Percentiles rank a stretch among this genome's conserved stretches.
These are phyloP conservation scores for Aurelia sp. DNA, from an alignment of 30 jellyfish, hydroid and myxozoan species.

Conservation along the genomic window DNA sequence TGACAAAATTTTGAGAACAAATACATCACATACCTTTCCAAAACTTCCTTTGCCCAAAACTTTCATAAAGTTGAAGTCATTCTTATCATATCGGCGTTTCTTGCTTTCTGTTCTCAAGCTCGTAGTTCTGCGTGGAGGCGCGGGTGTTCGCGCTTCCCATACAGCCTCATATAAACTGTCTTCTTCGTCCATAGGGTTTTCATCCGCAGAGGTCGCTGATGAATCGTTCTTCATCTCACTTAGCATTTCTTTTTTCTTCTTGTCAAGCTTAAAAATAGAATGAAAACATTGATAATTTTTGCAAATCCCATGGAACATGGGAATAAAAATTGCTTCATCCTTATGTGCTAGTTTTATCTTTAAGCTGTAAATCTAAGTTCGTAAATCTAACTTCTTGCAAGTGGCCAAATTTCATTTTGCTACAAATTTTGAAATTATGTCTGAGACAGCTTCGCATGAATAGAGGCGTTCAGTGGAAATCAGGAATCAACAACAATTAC, in stretches of 20 bases:
- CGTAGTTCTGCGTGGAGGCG: conserved; percentile 96
- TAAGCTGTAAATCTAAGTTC: too few species aligned
- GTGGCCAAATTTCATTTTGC: too few species aligned
- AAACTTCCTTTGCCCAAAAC: conserved; percentile 97
- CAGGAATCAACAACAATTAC: too few species aligned
- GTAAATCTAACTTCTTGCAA: too few species aligned
- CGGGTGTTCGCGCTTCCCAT: conserved; percentile 94
- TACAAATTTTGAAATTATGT: too few species aligned
- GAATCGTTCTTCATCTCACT: conserved; percentile 30
- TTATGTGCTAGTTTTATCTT: too few species aligned
- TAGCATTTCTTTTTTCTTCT: conserved; percentile 80
- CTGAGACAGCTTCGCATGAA: too few species aligned
- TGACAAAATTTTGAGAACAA: too few species aligned
- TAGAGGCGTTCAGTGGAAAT: too few species aligned
- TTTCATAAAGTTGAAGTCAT: conserved; percentile 84
- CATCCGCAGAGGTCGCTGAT: conserved; percentile 33
- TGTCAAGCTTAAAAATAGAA: conserved; percentile 57
- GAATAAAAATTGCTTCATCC: too few species aligned
- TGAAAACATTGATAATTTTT: too few species aligned
- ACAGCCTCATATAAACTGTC: conserved; percentile 86
- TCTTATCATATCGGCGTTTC: conserved; percentile 72
- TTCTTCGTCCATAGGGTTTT: conserved; percentile 92
- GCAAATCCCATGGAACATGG: too few species aligned
- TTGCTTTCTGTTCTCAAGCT: conserved; percentile 92
- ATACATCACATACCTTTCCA: conserved; percentile 83